Evolutionary conservation across 2,113 vertebrate species (phyloP), one percentile per base, ranked within the genome.

Genomic region (Pelecanus crispus): DNA sequence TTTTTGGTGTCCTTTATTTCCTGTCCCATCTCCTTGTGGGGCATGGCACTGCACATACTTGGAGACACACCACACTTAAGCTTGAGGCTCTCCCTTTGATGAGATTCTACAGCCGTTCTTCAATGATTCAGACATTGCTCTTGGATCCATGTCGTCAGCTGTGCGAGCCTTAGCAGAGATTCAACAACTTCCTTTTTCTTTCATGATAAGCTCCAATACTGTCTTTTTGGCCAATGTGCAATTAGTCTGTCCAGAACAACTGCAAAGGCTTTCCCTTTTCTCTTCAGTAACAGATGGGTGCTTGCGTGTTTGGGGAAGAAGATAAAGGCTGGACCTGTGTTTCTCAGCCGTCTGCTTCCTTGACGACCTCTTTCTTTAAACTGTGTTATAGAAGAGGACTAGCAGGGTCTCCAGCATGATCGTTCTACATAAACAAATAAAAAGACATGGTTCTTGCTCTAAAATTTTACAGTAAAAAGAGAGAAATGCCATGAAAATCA

Each of bases 341-440:
- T 97, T 95, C 74, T 88, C 36, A 81, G 26, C 61, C 73, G 91
- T 92, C 81, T 93, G 65, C 85, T 90, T 82, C 81, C 66, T 52
- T 47, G 22, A 79, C 0, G 2, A 75, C 26, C 13, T 81, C 63
- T 79, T 75, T 90, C 92, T 80, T 83, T 79, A 87, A 94, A 87
- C 17, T 9, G 1, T 85, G 29, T 55, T 56, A 63, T 31, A 16
- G 78, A 67, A 56, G 61, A 88, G 17, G 38, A 75, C 24, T 68
- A 82, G 17, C 52, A 82, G n/a, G 17, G 31, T 73, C 25, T 82
- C 58, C 38, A 56, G 36, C 17, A n/a, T 21, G 24, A 49, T 73
- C 34, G 10, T 36, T 90, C 71, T 62, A 42, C n/a, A 29, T 44
- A 86, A 91, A 58, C 38, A 85, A 88, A 73, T 68, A 32, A 73